Conservation (phyloP, 2,888 invertebrate genomes). For the Melanostoma mellinum region DNA sequence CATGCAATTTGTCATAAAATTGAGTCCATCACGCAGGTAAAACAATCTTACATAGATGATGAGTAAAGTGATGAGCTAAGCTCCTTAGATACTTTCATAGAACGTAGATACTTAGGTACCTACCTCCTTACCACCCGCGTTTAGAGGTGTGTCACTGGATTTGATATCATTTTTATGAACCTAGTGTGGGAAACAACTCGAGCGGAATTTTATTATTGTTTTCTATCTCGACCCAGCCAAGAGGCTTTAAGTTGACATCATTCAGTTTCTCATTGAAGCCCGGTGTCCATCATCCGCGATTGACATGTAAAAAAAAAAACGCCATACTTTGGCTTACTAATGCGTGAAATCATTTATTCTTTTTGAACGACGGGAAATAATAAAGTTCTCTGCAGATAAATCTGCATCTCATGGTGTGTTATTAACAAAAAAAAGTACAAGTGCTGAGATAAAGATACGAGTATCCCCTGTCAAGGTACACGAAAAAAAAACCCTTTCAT, state of each 20-base stretch:
- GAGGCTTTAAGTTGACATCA: constrained; percentile 59
- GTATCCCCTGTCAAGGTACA: background rate
- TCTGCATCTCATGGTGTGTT: constrained; percentile 1
- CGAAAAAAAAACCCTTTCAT: background rate
- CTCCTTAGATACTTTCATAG: constrained; percentile 47
- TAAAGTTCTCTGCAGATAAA: constrained; percentile 38
- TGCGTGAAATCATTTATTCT: constrained; percentile 71
- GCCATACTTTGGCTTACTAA: constrained; percentile 34
- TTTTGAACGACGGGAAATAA: constrained; percentile 61
- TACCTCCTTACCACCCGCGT: background rate
- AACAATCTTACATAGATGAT: constrained; percentile 26
- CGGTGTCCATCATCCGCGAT: constrained; percentile 20
- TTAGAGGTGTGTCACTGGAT: constrained; percentile 49
- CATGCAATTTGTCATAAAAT: constrained; percentile 45
- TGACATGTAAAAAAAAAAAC: constrained; percentile 36
- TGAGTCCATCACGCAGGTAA: constrained; percentile 31
- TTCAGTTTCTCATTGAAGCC: constrained; percentile 45
- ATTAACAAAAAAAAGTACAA: constrained; percentile 39
- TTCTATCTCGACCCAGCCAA: constrained; percentile 34
- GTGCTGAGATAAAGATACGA: constrained; percentile 17
- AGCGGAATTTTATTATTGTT: constrained; percentile 58
- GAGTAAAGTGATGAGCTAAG: constrained; percentile 57
- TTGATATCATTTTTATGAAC: constrained; percentile 4
- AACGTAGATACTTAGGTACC: background rate
- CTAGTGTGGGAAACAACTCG: constrained; percentile 48